Percentiles rank a stretch among this genome's conserved stretches.
phyloP scores from a whole-genome alignment of 2,888 invertebrate genomes.

The Patella ulyssiponensis region DNA sequence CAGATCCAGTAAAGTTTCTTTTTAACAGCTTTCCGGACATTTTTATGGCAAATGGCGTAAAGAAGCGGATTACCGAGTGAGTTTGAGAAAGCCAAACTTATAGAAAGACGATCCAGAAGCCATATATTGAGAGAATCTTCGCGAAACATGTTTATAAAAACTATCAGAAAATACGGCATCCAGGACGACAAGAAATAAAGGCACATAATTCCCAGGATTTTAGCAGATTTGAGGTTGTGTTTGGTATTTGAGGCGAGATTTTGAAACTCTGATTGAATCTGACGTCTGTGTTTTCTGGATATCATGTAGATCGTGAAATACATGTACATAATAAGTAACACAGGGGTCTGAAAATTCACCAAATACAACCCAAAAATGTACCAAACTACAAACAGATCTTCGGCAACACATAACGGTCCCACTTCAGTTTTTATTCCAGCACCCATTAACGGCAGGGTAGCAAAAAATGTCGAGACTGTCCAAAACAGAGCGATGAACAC shows the following conservation, averaged over 20 bases:
- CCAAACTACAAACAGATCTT: constrained; percentile 15
- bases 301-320: constrained; percentile 18
- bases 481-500: not conserved
- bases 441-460: constrained; percentile 10
- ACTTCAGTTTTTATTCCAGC: not conserved
- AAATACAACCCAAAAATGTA: constrained; percentile 1
- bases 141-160: not conserved
- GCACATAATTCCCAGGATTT: constrained; percentile 7
- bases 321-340: not conserved
- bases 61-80: constrained; percentile 20
- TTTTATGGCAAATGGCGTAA: constrained; percentile 13
- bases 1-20: too few relatives aligned
- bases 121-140: not conserved
- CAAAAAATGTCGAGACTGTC: not conserved
- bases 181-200: constrained; percentile 17
- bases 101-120: not conserved
- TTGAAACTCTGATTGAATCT: not conserved
- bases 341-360: not conserved
- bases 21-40: constrained; percentile 13
- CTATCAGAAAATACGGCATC: constrained; percentile 17
- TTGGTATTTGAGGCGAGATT: not conserved
- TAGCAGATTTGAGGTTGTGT: constrained; percentile 1
- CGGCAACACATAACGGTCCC: not conserved
- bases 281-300: not conserved
- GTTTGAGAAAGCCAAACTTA: constrained; percentile 6